Evolutionary conservation across 1,140 invertebrate genomes (phyloP).

Genomic region (Procambarus clarkii): DNA sequence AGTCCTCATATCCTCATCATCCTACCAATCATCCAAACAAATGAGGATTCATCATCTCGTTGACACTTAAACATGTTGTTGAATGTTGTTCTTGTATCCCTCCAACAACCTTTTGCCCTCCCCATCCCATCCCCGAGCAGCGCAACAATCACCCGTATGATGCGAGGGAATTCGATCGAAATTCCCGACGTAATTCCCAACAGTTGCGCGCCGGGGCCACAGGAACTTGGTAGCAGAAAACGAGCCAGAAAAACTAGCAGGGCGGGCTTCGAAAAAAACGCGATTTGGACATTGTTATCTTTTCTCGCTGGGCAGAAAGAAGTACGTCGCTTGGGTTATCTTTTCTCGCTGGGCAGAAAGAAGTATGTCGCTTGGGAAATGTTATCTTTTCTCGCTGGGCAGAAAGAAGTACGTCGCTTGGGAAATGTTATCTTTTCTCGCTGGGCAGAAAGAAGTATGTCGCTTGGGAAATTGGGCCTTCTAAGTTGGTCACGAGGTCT

Average conservation of each 20-base stretch:
- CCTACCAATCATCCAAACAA: neutral
- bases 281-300: neutral
- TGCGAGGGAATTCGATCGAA: neutral
- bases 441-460: neutral
- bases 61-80: neutral
- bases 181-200: neutral
- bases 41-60: slow-evolving; percentile 14
- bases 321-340: neutral
- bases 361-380: neutral
- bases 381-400: neutral
- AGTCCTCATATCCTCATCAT: neutral
- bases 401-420: too few species aligned
- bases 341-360: too few species aligned
- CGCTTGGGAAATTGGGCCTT: neutral
- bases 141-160: neutral
- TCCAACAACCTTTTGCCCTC: neutral
- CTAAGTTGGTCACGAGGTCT: neutral
- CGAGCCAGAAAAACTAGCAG: neutral
- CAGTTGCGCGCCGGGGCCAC: neutral
- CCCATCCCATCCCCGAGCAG: neutral
- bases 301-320: neutral
- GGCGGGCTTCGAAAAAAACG: neutral
- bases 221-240: neutral
- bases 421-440: neutral
- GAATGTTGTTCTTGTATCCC: neutral